Evolutionary conservation across 2,888 invertebrate species (phyloP), one percentile per base, ranked within the genome.

Genomic region (Eilema sororculum): DNA sequence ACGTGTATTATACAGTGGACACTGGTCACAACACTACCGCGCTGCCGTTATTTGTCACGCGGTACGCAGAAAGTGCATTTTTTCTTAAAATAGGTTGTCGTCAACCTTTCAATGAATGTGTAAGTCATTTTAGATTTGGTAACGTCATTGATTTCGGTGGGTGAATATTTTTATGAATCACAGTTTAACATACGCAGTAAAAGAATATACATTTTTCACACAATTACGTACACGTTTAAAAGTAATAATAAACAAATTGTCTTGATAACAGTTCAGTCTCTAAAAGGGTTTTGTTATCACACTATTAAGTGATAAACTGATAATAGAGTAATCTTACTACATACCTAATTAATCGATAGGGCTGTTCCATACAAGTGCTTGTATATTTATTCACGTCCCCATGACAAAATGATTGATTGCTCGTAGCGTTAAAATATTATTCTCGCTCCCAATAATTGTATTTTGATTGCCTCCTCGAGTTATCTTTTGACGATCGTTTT

Each of bases 331-430:
- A 81, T 78, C 69, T 72, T 71, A 67, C 71, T 76, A 76, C 71
- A 77, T 76, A 74, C 76, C 77, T 82, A 82, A 86, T 84, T 83
- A 84, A 80, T 80, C 84, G 80, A 83, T 81, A 76, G 79, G 74
- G 71, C 70, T 79, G 79, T 25, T 76, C 74, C 58, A 67, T 69
- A 73, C 76, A 71, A 84, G 80, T 80, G 79, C 63, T 64, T 46
- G 22, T 58, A 13, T 80, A 72, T 83, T 82, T 80, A 77, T 77
- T 75, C 67, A 77, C 65, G 75, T 76, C 68, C 63, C 68, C 22
- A 30, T 64, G 58, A 64, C 58, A 25, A 22, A 66, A 78, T 82
- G 78, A 85, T 83, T 82, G 81, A 85, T 84, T 77, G 75, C 73
- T 74, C 74, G 76, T 74, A 71, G 69, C 69, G 73, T 72, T 68